Evolutionary conservation across 2,797 vertebrate genomes (phyloP).

Genomic region (Micropoecilia bifurca): DNA sequence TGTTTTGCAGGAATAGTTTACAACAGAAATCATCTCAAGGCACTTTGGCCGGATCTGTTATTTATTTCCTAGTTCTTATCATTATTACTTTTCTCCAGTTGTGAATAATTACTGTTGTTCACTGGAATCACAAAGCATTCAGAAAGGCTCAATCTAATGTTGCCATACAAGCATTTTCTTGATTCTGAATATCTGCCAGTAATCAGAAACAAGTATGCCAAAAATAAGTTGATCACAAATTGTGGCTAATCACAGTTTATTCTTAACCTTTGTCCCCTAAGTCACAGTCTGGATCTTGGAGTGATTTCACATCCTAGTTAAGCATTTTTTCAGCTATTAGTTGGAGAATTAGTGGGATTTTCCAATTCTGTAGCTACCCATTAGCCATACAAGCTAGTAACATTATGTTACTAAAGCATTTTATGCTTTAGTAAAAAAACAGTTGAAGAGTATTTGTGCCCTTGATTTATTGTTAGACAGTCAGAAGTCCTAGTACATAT

Average conservation of each 20-base stretch:
- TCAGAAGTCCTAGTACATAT: not conserved
- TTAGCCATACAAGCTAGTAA: not conserved
- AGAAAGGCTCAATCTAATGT: not conserved
- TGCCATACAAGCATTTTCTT: not conserved
- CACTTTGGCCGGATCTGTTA: not conserved
- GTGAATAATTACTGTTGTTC: not conserved
- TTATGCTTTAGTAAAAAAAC: not conserved
- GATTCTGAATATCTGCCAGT: not conserved
- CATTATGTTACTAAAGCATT: too few species aligned
- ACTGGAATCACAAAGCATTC: not conserved
- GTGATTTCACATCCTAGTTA: not conserved
- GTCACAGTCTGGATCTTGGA: not conserved
- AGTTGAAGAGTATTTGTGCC: not conserved
- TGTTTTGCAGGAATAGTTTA: not conserved
- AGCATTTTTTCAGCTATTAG: not conserved
- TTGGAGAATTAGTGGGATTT: not conserved
- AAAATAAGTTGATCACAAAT: not conserved
- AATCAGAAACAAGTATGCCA: not conserved
- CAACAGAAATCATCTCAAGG: not conserved
- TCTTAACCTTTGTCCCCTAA: not conserved
- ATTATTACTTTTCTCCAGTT: not conserved
- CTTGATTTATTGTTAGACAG: not conserved
- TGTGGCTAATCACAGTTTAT: not conserved
- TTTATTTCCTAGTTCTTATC: not conserved
- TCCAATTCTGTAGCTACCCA: not conserved